Evolutionary conservation across 2,888 invertebrate species (phyloP).

Genomic region (Apodemia zela): DNA sequence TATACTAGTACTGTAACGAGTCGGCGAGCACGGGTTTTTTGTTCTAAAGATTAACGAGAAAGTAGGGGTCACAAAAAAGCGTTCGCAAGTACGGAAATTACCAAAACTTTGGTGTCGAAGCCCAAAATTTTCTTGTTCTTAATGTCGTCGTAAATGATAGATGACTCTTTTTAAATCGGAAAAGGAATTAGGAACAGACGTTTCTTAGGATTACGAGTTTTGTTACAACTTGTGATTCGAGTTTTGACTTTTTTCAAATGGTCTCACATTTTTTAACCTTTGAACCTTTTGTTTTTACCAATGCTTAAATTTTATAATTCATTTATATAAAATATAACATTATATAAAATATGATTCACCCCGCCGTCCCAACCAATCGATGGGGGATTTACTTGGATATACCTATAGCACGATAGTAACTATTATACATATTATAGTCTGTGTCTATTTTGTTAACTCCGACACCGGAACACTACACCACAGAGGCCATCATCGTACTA

Average conservation of each 20-base stretch:
- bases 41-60: slow-evolving; percentile 75
- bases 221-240: slow-evolving; percentile 54
- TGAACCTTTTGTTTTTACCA: slow-evolving; percentile 23
- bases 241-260: slow-evolving; percentile 18
- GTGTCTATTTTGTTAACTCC: no score
- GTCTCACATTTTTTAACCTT: slow-evolving; percentile 22
- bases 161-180: slow-evolving; percentile 76
- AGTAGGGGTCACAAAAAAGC: slow-evolving; percentile 74
- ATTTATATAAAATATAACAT: neutral
- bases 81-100: slow-evolving; percentile 73
- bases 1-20: slow-evolving; percentile 61
- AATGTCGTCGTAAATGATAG: slow-evolving; percentile 78
- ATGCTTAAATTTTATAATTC: neutral
- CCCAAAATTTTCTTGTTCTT: slow-evolving; percentile 76
- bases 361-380: no score
- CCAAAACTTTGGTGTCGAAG: slow-evolving; percentile 75
- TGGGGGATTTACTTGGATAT: no score
- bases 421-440: no score
- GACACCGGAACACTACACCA: no score
- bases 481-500: no score
- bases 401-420: no score
- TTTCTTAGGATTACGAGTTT: slow-evolving; percentile 73
- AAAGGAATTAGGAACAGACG: slow-evolving; percentile 78
- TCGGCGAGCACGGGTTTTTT: slow-evolving; percentile 61
- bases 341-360: no score